These are phyloP conservation scores for Fabriciana adippe DNA, from an alignment of 2,888 invertebrate species.

Conservation along the genomic window DNA sequence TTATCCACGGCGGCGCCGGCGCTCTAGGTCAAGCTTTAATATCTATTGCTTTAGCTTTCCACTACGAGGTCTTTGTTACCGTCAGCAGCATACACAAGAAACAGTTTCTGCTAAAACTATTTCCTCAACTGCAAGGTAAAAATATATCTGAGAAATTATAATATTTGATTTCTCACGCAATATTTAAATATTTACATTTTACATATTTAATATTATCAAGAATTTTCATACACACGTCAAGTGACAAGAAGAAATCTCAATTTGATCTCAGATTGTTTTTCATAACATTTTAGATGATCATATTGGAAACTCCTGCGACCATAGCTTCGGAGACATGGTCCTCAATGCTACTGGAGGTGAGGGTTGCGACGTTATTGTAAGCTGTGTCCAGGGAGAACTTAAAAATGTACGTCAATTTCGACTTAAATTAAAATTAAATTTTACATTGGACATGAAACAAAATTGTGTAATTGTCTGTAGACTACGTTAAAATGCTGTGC, in stretches of 20 bases:
- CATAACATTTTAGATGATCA: slow-evolving; percentile 49
- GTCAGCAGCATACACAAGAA: slow-evolving; percentile 52
- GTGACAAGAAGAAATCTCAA: no score
- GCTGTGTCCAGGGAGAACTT: slow-evolving; percentile 49
- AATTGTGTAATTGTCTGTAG: slow-evolving; percentile 42
- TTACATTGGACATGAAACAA: not conserved
- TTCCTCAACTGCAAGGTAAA: slow-evolving; percentile 54
- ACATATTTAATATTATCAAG: not conserved
- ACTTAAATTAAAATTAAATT: not conserved
- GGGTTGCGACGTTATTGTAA: slow-evolving; percentile 54
- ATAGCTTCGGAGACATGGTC: slow-evolving; percentile 49
- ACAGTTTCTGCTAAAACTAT: slow-evolving; percentile 49
- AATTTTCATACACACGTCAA: slow-evolving; percentile 22
- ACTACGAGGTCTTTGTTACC: slow-evolving; percentile 55
- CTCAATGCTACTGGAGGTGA: slow-evolving; percentile 42
- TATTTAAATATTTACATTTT: no score
- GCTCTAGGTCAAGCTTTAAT: slow-evolving; percentile 63
- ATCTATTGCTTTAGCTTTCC: slow-evolving; percentile 51
- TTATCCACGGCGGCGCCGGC: slow-evolving; percentile 61
- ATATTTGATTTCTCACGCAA: no score
- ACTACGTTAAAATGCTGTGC: slow-evolving; percentile 43
- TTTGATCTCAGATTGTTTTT: no score
- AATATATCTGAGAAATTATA: no score
- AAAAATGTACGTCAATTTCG: slow-evolving; percentile 54
- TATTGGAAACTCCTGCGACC: slow-evolving; percentile 59